Evolutionary conservation across 2,888 invertebrate species (phyloP), one percentile per base, ranked within the genome.

Genomic region (Copidosoma aretas): DNA sequence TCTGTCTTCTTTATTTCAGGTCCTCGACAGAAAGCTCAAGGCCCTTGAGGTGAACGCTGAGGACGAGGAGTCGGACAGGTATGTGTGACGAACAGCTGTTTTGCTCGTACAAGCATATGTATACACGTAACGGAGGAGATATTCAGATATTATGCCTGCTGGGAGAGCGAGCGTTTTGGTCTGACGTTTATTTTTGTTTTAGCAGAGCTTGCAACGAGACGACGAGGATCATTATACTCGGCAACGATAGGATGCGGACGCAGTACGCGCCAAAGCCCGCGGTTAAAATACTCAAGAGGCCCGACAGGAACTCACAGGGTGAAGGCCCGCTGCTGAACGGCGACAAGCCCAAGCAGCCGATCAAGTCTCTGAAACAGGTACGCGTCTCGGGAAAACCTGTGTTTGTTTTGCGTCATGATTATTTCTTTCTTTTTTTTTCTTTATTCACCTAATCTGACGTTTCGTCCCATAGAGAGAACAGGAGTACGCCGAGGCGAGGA

Each of bases 401-500:
- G n/a, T 32, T 8, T 32, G 32, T 32, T 3, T 32, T 5, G 32
- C 8, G 32, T 32, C 8, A 32, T 32, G 4, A 5, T 32, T 32
- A 3, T 46, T 46, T 46, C 12, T 46, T 17, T 46, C 12, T 46
- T 46, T 46, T 17, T 46, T 2, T 12, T 17, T 17, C 12, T 46
- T 3, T 46, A 49, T 60, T 46, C 12, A 46, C 43, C 8, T 41
- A 8, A 14, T 60, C 39, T 17, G 22, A 54, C 24, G 65, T 75
- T 74, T 24, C 32, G n/a, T n/a, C n/a, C n/a, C n/a, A n/a, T 81
- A 97, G 88, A 88, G 97, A 77, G 95, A 96, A 84, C 94, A 94
- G 80, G 97, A 95, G 80, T 97, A 97, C 81, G 95, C 95, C 17
- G 93, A 95, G 83, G 96, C 96, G 22, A 89, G 97, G 75, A 88